Percentiles rank a stretch among this genome's conserved stretches.
Evolutionary conservation across 2,113 vertebrate species (phyloP).

Genomic region (Anguilla rostrata): DNA sequence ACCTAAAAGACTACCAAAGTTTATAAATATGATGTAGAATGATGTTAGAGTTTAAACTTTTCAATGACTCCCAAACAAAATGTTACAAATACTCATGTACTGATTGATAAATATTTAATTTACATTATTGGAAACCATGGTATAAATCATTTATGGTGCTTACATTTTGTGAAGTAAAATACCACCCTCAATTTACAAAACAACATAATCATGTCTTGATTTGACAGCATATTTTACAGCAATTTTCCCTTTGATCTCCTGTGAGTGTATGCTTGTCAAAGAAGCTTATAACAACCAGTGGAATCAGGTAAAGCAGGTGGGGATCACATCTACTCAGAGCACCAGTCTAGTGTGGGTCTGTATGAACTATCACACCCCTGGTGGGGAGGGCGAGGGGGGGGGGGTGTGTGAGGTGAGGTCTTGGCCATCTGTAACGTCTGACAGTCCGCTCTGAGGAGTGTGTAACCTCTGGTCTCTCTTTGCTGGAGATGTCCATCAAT

Average conservation of each 20-base stretch:
- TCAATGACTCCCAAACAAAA: background rate
- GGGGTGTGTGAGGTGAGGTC: background rate
- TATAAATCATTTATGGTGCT: background rate
- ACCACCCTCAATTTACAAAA: background rate
- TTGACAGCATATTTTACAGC: background rate
- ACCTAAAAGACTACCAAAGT: background rate
- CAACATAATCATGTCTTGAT: background rate
- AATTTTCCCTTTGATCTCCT: conserved; percentile 12
- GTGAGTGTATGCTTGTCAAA: too few species aligned
- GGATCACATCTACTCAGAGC: background rate
- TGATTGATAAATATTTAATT: background rate
- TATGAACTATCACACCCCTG: background rate
- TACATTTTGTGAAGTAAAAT: background rate
- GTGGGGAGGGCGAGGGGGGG: background rate
- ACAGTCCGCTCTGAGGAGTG: background rate
- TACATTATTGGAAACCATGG: background rate
- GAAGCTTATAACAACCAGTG: background rate
- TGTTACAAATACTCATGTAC: background rate
- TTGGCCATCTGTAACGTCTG: background rate
- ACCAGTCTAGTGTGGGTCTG: background rate
- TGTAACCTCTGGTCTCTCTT: background rate
- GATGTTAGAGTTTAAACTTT: background rate
- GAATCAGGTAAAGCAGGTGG: background rate
- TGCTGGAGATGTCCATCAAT: background rate
- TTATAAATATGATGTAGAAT: background rate